These are phyloP conservation scores for Charina bottae DNA, from an alignment of 2,113 vertebrate genomes.

Conservation along the genomic window DNA sequence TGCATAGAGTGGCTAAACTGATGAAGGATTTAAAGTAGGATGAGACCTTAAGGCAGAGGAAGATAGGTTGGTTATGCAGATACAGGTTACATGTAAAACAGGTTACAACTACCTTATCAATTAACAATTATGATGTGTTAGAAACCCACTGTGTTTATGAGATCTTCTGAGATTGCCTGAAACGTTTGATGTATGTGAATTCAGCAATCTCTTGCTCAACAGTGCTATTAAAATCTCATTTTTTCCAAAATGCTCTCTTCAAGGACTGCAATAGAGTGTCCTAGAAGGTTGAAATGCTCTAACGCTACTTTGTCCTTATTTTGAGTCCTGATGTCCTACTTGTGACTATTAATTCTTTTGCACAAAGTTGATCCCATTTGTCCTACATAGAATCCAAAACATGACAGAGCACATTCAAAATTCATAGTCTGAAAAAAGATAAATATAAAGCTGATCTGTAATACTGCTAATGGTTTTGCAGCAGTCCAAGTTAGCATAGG, in stretches of 20 bases:
- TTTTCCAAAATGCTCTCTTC: background rate
- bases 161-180: background rate
- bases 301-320: background rate
- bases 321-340: background rate
- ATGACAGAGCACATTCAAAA: background rate
- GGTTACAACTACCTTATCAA: no score
- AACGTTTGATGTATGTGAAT: background rate
- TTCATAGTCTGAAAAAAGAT: background rate
- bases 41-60: no score
- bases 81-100: no score
- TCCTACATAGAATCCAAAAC: background rate
- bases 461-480: background rate
- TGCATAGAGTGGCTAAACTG: no score
- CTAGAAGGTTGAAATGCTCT: background rate
- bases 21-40: no score
- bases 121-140: no score
- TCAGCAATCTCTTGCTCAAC: background rate
- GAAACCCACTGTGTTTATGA: background rate
- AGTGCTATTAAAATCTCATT: background rate
- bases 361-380: background rate
- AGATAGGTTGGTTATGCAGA: no score
- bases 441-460: background rate
- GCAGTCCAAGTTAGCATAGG: background rate
- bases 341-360: background rate
- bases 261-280: background rate